Base-by-base conservation (phyloP, 2,888 invertebrate genomes). In the Lysandra bellargus region DNA sequence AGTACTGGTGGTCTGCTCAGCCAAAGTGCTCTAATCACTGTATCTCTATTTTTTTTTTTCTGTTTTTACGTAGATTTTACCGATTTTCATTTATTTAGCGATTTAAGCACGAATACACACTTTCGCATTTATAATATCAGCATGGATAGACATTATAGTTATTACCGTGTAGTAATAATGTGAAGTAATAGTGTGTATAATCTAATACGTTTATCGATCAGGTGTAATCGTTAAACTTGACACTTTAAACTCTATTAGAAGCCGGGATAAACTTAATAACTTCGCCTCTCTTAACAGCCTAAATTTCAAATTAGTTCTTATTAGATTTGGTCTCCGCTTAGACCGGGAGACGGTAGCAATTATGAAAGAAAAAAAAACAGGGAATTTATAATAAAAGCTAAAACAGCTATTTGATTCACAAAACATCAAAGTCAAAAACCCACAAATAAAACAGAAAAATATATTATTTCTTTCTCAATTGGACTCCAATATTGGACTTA, bases 201-300 rank as follows among this genome's bases (percentile, higher is more conserved):
- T 69, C 17, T 37, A 33, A 33, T 14, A 33, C 33, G 69, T 69
- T 14, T 14, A 69, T 69, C 69, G 69, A 69, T 69, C 69, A 33
- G 14, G 33, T 5, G 64, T 40, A n/a, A 74, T 44, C 74, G 69
- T 69, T 64, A 79, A 69, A 37, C 23, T 79, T n/a, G 44, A 49
- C 49, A 72, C 23, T 60, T 37, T 78, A 60, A 61, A 61, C 78
- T 78, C 37, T n/a, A 78, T 78, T 60, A 78, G 33, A 78, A 60
- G 61, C 78, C n/a, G 40, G n/a, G 14, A n/a, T 61, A 23, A 78
- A 61, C 61, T 60, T 78, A 78, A 78, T 78, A 74, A 74, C 74
- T 5, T 44, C 40, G 44, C 40, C 69, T 69, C 33, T 14, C 69
- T 37, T 69, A 69, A 37, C 14, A 69, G 33, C 69, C 69, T 69